Base-by-base conservation (phyloP, 1,140 invertebrate genomes). In the Eulimnadia texana region DNA sequence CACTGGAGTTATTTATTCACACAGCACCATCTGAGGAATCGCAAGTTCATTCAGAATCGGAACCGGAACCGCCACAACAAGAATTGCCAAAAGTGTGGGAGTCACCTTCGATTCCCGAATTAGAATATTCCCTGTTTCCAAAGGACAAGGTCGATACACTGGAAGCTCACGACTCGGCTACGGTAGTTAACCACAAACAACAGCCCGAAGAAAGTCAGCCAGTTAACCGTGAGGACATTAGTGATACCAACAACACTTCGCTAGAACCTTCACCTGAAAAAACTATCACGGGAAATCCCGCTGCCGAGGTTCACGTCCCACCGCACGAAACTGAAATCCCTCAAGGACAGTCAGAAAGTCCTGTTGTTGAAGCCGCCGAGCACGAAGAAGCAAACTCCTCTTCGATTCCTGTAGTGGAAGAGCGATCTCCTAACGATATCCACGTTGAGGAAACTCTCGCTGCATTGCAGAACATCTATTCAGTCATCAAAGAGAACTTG, bases 381-480 rank as follows among this genome's bases (percentile, higher is more conserved):
- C 33, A 6, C 6, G 33, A 42, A 42, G 33, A 42, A 16, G 6
- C 16, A 16, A 42, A 20, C 28, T 25, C 23, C n/a, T 11, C 16
- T 24, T 27, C 47, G 23, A 28, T 47, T 29, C 23, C 27, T 20
- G 50, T 13, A 23, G 60, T 28, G 23, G 60, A 61, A 42, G 60
- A 61, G 20, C 60, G 60, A 20, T 28, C 49, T 19, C n/a, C 60
- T 0, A 51, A 53, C 22, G 13, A 24, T 20, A 29, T 57, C 3
- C 60, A 61, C 51, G 51, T 61, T 22, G 60, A 29, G n/a, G 60
- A 61, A 54, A 29, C 33, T n/a, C 33, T 61, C 28, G 22, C 50
- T n/a, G 53, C 27, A 13, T 29, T 61, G 23, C 28, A 23, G 28
- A 51, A 61, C 25, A 23, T 54, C 23, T 61, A 61, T 20, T 19